Evolutionary conservation across 2,888 invertebrate genomes (phyloP), one percentile per base, ranked within the genome.

Genomic region (Trachelus tabidus): DNA sequence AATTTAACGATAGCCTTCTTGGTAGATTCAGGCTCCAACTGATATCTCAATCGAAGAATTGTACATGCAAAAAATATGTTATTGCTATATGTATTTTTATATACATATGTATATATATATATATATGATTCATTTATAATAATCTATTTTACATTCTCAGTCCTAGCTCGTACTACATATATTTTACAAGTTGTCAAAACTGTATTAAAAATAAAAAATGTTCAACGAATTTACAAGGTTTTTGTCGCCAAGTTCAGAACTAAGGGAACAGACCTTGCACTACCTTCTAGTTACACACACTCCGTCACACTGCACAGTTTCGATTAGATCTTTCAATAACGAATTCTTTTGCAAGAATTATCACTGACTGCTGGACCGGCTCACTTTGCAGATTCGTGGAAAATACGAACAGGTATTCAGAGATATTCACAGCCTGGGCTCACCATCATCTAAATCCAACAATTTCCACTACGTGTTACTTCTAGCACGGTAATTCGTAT

Each of bases 361-460:
- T 56, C 9, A 15, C 9, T 23, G 23, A 56, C 56, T 56, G 56
- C 56, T 56, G 56, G 6, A 6, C 9, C 6, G 23, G 23, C 56
- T 56, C 56, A 56, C 9, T 40, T 68, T 74, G 73, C 34, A 75
- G 12, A 73, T 69, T 76, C 69, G 34, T n/a, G 73, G 73, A 75
- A 77, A 75, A 68, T 35, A 74, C 73, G 79, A 79, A 82, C 73
- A 82, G 84, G 82, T 81, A 77, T 79, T 82, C 79, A 56, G 56
- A 56, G 83, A 84, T 86, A 85, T 84, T 88, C 89, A 89, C 88
- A 89, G 87, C 88, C 89, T 83, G 84, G 79, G 81, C 82, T 82
- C 56, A 56, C 56, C 23, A 23, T 23, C 56, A 56, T 56, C 9
- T 15, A 56, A 56, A 56, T 56, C 23, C 56, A 56, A 23, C 23